Evolutionary conservation across 2,113 vertebrate genomes (phyloP).

Genomic region (Saccopteryx bilineata): DNA sequence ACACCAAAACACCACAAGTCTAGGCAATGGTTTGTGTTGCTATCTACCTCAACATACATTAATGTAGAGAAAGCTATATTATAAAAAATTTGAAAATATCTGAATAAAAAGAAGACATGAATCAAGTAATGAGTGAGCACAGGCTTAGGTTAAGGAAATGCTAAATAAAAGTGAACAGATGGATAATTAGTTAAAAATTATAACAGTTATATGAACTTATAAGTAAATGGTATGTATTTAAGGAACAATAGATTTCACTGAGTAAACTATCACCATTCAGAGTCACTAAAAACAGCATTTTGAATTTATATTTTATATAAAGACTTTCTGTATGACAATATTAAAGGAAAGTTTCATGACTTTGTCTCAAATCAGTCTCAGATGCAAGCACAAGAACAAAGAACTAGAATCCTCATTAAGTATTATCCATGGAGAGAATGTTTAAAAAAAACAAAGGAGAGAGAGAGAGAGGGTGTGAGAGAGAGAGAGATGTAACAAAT

Average conservation of each 20-base stretch:
- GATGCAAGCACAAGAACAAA: neutral
- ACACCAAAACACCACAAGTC: neutral
- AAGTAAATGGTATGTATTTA: conserved; percentile 23
- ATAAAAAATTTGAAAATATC: neutral
- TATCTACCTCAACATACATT: neutral
- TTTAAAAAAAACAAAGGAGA: neutral
- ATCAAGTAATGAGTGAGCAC: conserved; percentile 13
- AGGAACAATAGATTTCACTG: neutral
- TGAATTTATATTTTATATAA: conserved; percentile 25
- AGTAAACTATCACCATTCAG: conserved; percentile 27
- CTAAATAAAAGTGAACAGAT: conserved; percentile 11
- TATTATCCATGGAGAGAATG: neutral
- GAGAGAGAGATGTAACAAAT: neutral
- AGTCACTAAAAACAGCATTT: conserved; percentile 17
- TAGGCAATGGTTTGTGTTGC: neutral
- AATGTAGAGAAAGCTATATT: neutral
- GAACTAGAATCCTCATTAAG: neutral
- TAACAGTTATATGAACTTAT: neutral
- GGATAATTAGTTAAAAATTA: neutral
- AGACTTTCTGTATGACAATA: neutral
- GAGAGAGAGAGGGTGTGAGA: too few species aligned
- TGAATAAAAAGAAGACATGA: neutral
- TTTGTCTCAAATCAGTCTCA: neutral
- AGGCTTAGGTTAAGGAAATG: conserved; percentile 9
- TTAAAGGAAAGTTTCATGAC: conserved; percentile 49